phyloP scores from a whole-genome alignment of 2,888 invertebrate species.

The Chrysodeixis includens region DNA sequence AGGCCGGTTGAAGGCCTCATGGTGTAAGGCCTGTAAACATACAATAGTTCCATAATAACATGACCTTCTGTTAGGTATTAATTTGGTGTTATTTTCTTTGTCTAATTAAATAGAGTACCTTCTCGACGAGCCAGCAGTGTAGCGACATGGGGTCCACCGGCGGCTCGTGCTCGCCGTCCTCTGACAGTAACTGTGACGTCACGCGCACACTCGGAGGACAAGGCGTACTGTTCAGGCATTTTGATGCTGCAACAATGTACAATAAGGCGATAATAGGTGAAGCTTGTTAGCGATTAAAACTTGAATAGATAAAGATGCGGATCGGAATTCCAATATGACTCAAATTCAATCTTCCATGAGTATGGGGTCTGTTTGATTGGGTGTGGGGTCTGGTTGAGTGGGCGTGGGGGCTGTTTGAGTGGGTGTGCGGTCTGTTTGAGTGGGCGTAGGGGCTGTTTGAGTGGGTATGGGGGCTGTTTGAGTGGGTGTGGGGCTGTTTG shows the following conservation, averaged over 20 bases:
- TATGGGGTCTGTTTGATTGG: no score
- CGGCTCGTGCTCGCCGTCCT: slow-evolving; percentile 67
- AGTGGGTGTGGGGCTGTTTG: no score
- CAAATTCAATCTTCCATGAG: no score
- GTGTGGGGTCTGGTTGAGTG: no score
- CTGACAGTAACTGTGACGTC: slow-evolving; percentile 51
- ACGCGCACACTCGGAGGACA: slow-evolving; percentile 35
- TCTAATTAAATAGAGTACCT: slow-evolving; percentile 61
- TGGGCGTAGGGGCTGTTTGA: no score
- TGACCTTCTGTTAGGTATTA: background rate
- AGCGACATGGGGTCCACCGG: slow-evolving; percentile 83
- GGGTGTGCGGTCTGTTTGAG: no score
- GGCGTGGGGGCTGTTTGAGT: no score
- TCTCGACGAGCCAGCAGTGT: slow-evolving; percentile 91
- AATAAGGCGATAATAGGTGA: background rate
- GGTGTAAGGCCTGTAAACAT: slow-evolving; percentile 87
- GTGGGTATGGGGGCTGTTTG: no score
- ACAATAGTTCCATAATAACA: background rate
- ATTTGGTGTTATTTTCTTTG: background rate
- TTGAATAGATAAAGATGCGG: no score
- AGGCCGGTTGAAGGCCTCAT: slow-evolving; percentile 88
- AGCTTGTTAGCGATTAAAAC: no score
- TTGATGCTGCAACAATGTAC: slow-evolving; percentile 62
- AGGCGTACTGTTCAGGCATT: slow-evolving; percentile 55
- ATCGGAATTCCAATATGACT: no score